Percentiles rank a stretch among this genome's conserved stretches.
These are phyloP conservation scores for Diachasmimorpha longicaudata DNA, from an alignment of 1,140 invertebrate species.

Conservation along the genomic window DNA sequence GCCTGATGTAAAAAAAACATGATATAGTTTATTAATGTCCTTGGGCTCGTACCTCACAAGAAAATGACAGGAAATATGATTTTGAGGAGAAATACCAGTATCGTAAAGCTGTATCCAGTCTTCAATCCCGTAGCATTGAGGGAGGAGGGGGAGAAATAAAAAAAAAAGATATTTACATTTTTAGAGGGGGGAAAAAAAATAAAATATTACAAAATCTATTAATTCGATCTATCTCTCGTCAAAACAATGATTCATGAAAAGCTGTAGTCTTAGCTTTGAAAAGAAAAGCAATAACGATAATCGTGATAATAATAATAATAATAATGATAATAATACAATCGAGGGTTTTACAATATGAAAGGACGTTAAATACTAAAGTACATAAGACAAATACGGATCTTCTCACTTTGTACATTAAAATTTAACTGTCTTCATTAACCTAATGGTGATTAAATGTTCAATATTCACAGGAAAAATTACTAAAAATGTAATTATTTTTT, in stretches of 20 bases:
- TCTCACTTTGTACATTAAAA: slow-evolving; percentile 53
- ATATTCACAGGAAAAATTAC: slow-evolving; percentile 23
- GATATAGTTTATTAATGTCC: slow-evolving; percentile 5
- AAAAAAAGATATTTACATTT: slow-evolving; percentile 23
- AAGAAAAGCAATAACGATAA: slow-evolving; percentile 8
- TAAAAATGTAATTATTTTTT: slow-evolving; percentile 7
- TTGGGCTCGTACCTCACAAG: background rate
- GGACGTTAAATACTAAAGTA: slow-evolving; percentile 56
- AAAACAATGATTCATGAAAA: background rate
- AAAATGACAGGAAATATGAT: background rate
- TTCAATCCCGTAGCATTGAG: background rate
- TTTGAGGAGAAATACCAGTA: slow-evolving; percentile 45
- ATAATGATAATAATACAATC: slow-evolving; percentile 38
- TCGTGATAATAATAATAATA: slow-evolving; percentile 22
- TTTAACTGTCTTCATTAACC: slow-evolving; percentile 7
- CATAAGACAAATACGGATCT: slow-evolving; percentile 54
- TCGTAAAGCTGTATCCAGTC: slow-evolving; percentile 52
- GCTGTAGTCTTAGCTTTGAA: background rate
- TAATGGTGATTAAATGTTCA: background rate
- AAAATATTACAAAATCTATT: slow-evolving; percentile 33
- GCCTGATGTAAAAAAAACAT: background rate
- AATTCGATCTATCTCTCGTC: background rate
- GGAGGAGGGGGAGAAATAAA: background rate
- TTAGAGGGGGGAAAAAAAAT: slow-evolving; percentile 16
- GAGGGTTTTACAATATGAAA: slow-evolving; percentile 38